A percentile compares a stretch with the other conserved stretches of the same genome.
phyloP scores from a whole-genome alignment of 2,113 vertebrate genomes.

The Notothenia rossii region DNA sequence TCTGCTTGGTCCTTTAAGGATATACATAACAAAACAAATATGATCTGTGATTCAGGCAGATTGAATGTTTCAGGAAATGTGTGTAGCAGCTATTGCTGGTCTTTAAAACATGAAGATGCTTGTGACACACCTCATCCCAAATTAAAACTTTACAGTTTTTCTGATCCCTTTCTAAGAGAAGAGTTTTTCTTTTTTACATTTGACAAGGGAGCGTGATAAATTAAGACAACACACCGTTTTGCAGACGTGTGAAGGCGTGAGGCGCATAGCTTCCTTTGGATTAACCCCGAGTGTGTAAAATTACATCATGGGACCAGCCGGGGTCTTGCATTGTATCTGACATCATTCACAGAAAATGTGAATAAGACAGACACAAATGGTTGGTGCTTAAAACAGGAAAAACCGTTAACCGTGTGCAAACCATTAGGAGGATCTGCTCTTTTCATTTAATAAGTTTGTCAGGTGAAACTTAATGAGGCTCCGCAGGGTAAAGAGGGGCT shows the following conservation, averaged over 20 bases:
- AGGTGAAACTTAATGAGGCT: background rate
- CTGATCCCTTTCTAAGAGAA: conserved; percentile 15
- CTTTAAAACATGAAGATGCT: conserved; percentile 23
- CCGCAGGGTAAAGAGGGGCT: background rate
- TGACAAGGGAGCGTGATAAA: conserved; percentile 12
- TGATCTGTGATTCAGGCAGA: conserved; percentile 17
- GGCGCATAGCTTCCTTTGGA: conserved; percentile 38
- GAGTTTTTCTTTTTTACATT: background rate
- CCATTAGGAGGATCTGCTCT: background rate
- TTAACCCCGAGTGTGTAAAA: conserved; percentile 50
- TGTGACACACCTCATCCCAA: conserved; percentile 56
- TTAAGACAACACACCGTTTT: conserved; percentile 1
- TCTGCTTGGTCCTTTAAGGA: conserved; percentile 6
- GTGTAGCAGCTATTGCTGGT: background rate
- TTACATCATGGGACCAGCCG: conserved; percentile 53
- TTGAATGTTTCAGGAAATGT: conserved; percentile 9
- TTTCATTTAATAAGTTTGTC: background rate
- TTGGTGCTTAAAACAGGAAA: background rate
- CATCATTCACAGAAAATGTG: conserved; percentile 52
- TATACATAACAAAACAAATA: conserved; percentile 12
- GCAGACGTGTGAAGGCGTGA: conserved; percentile 11
- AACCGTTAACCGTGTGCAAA: background rate
- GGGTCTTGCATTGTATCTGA: conserved; percentile 52
- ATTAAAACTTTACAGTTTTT: conserved; percentile 12
- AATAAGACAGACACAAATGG: conserved; percentile 18